phyloP scores from a whole-genome alignment of 2,888 invertebrate genomes.

The Andrena flavipes region DNA sequence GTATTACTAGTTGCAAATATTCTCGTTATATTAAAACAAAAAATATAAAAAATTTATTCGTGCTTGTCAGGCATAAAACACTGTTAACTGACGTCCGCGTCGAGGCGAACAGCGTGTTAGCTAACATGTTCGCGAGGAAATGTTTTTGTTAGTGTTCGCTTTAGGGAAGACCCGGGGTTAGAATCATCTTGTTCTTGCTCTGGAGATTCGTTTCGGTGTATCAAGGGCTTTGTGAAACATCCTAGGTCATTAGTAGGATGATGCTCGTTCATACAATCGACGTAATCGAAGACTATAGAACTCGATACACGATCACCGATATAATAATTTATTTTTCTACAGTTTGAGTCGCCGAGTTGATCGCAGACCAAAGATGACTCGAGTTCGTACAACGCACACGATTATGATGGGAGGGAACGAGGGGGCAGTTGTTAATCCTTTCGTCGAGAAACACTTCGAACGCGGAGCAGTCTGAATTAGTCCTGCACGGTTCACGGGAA shows the following conservation, averaged over 20 bases:
- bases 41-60: no score
- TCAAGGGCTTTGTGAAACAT: conserved; percentile 5
- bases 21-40: no score
- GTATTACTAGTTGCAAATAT: no score
- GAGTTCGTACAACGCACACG: conserved; percentile 60
- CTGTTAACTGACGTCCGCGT: no score
- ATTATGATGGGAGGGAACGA: conserved; percentile 10
- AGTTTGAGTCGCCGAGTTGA: conserved; percentile 74
- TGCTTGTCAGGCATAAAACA: no score
- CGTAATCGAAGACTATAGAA: conserved; percentile 11
- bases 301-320: conserved; percentile 65
- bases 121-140: no score
- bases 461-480: conserved; percentile 1
- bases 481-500: background rate
- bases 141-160: no score
- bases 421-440: conserved; percentile 33
- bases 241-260: conserved; percentile 11
- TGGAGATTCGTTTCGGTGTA: conserved; percentile 22
- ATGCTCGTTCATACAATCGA: background rate
- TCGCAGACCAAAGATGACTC: conserved; percentile 68
- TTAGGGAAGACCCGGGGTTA: no score
- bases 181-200: conserved; percentile 16
- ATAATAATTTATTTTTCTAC: conserved; percentile 82
- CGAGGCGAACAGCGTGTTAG: no score
- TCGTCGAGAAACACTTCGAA: conserved; percentile 25